Base-by-base conservation (phyloP, 2,113 vertebrate genomes). In the Upupa epops region DNA sequence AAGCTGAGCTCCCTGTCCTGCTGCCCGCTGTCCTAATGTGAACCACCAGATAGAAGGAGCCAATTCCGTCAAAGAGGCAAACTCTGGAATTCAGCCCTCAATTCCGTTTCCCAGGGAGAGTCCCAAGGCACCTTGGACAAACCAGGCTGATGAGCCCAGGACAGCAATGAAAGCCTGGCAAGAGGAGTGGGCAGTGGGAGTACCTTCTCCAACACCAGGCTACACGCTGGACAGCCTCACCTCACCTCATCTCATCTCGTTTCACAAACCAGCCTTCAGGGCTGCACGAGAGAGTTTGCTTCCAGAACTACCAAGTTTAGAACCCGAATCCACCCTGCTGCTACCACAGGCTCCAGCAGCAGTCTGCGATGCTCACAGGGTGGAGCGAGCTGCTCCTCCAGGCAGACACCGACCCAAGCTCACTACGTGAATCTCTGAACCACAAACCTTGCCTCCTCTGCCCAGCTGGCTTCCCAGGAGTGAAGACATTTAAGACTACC, bases 251-350 rank as follows among this genome's bases (percentile, higher is more conserved):
- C 36, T 72, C 40, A 16, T 21, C 37, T 66, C 31, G 20, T 26
- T 77, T 77, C 37, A 69, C n/a, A 37, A 21, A 40, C 40, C 6
- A 66, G 28, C 11, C 13, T 11, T 8, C 49, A 59, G 69, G 2
- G 2, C 3, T 55, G 34, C 34, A 42, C 5, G 4, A 72, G 4
- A 72, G 20, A 0, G 0, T 34, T 80, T n/a, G 25, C 40, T 31
- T 73, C 52, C 72, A 42, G 36, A 69, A 17, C 54, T 56, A 22
- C 2, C 1, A 5, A 55, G 48, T 28, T 64, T 26, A 29, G 88
- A 5, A 12, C 78, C 52, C 0, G 0, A 58, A 58, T 29, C 64
- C 42, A 14, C 36, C 24, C 32, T 34, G 51, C 63, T 28, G 36
- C 34, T 29, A 13, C 32, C 2, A 3, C 59, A 54, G 76, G 49